Evolutionary conservation across 1,140 invertebrate species (phyloP).

Genomic region (Drosophila oshimai): DNA sequence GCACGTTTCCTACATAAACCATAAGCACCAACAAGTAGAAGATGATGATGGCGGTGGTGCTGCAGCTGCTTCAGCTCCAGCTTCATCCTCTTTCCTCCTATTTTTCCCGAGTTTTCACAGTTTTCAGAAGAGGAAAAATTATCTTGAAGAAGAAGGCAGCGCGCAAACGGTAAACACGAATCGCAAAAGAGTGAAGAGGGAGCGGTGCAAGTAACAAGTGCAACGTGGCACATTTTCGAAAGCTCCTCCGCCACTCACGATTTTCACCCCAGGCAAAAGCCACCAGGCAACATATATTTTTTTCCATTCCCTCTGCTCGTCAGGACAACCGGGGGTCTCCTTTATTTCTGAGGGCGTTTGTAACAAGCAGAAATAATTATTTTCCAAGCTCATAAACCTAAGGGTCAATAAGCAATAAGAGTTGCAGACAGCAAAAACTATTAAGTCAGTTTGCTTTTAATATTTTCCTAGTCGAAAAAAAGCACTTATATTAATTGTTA

Average conservation of each 20-base stretch:
- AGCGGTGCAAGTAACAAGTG: conserved; percentile 54
- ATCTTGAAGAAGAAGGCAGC: conserved; percentile 44
- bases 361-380: background rate
- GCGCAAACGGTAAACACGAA: conserved; percentile 67
- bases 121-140: conserved; percentile 58
- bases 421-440: background rate
- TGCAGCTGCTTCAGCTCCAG: conserved; percentile 17
- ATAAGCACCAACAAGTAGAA: conserved; percentile 49
- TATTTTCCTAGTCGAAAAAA: background rate
- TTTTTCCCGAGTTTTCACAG: conserved; percentile 57
- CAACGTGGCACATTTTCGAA: conserved; percentile 77
- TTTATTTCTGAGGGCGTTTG: background rate
- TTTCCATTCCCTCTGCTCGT: conserved; percentile 9
- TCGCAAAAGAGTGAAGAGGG: background rate
- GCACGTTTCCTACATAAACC: conserved; percentile 74
- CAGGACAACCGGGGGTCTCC: background rate
- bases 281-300: conserved; percentile 52
- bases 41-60: conserved; percentile 18
- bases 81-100: background rate
- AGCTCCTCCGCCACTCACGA: conserved; percentile 61
- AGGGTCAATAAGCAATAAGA: background rate
- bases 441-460: background rate
- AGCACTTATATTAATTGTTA: too few species aligned
- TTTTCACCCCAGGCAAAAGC: conserved; percentile 66
- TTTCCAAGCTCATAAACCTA: background rate